Base-by-base conservation (phyloP, 2,888 invertebrate genomes). In the Merodon equestris region DNA sequence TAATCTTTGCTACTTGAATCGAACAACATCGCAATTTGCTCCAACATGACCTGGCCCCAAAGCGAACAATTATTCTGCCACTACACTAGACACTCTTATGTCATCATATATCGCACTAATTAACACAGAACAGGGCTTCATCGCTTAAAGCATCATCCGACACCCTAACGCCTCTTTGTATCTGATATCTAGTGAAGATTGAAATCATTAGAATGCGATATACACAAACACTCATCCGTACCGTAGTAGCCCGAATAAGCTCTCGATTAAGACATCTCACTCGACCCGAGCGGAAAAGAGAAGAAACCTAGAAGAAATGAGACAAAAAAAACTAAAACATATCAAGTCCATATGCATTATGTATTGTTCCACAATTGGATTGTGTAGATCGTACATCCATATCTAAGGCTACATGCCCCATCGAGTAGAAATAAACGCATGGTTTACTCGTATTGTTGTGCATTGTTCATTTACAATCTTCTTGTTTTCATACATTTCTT, bases 361-460 rank as follows among this genome's bases (percentile, higher is more conserved):
- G 74, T 72, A 54, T 57, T 67, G 68, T 79, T 74, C 79, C 74
- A 79, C 79, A 79, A 79, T 70, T 70, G 68, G 27, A 67, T 72
- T 77, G 40, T 57, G 57, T 7, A 18, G 48, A 27, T 27, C 27
- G 27, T 27, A 27, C 27, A 27, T 27, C 27, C 27, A 27, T 27
- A 27, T 27, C 27, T 27, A 27, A 17, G 51, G 67, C 67, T 76
- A 56, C 57, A 57, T 71, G 61, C 27, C 2, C 27, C 27, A 27
- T 4, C 40, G 56, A 58, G 44, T 44, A 68, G 58, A 54, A 79
- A 64, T 70, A 79, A 68, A 73, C 68, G 74, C 79, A 79, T 79
- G 79, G 79, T 68, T 79, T 79, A n/a, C n/a, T n/a, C n/a, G n/a
- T n/a, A 79, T 79, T 79, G 79, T 79, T 76, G 76, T 76, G 70